phyloP scores from a whole-genome alignment of 2,888 invertebrate genomes.

The Laspeyria flexula region DNA sequence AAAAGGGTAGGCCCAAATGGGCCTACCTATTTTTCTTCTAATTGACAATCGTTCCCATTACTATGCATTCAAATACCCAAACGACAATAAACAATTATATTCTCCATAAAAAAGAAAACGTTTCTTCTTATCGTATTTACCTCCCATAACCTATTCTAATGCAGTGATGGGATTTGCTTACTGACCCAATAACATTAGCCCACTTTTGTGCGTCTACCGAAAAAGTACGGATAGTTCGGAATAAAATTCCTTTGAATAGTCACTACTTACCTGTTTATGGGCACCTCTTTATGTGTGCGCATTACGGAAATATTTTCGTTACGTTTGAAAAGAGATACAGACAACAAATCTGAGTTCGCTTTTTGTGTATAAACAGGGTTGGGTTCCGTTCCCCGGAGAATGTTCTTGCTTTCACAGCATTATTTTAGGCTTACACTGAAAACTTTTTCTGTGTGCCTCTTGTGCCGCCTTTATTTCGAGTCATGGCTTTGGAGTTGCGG shows the following conservation, averaged over 20 bases:
- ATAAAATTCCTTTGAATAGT: slow-evolving; percentile 9
- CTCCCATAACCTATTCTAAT: neutral
- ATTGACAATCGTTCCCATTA: no score
- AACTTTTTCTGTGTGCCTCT: slow-evolving; percentile 30
- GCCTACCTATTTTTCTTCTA: no score
- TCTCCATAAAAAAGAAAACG: no score
- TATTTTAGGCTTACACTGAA: slow-evolving; percentile 45
- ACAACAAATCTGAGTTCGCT: slow-evolving; percentile 43
- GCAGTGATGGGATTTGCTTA: neutral
- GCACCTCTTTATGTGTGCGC: slow-evolving; percentile 11
- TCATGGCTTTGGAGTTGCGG: slow-evolving; percentile 16
- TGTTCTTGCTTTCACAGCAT: slow-evolving; percentile 44
- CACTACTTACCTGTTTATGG: slow-evolving; percentile 11
- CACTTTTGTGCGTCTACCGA: neutral
- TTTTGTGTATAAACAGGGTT: slow-evolving; percentile 50
- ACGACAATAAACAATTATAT: no score
- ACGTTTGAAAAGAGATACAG: slow-evolving; percentile 38
- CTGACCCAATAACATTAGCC: slow-evolving; percentile 3
- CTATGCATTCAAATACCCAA: no score
- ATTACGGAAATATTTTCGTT: slow-evolving; percentile 38
- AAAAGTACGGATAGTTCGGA: neutral
- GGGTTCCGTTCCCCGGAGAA: slow-evolving; percentile 41
- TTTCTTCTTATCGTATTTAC: neutral
- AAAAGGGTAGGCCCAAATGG: no score
- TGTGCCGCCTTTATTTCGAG: slow-evolving; percentile 24